A percentile compares a stretch with the other conserved stretches of the same genome.
These are phyloP conservation scores for Mormyrus iriodes DNA, from an alignment of 2,113 vertebrate genomes.

Conservation along the genomic window DNA sequence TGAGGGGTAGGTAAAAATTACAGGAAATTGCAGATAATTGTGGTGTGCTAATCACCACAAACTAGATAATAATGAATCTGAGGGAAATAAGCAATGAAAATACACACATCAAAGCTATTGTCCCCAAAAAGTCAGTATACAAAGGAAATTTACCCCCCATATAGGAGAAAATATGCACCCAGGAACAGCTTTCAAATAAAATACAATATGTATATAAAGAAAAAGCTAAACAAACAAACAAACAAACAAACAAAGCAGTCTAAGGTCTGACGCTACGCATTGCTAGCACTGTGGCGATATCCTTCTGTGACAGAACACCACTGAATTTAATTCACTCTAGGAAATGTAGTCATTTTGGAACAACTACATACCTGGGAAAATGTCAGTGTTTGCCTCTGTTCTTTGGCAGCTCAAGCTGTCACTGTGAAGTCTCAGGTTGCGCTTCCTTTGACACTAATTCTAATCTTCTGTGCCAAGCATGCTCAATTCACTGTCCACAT, in stretches of 20 bases:
- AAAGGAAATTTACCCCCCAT: not conserved
- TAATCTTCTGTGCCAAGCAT: conserved; percentile 48
- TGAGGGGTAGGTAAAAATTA: not conserved
- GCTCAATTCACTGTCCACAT: conserved; percentile 50
- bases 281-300: not conserved
- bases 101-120: not conserved
- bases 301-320: not conserved
- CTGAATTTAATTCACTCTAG: conserved; percentile 2
- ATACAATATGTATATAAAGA: not conserved
- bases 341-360: conserved; percentile 1
- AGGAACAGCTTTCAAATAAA: not conserved
- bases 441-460: conserved; percentile 50
- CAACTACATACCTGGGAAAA: conserved; percentile 6
- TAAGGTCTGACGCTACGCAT: conserved; percentile 1
- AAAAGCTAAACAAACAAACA: not conserved
- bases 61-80: not conserved
- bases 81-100: not conserved
- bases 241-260: not conserved
- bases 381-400: conserved; percentile 1
- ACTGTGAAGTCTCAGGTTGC: conserved; percentile 41
- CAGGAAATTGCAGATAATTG: not conserved
- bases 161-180: not conserved
- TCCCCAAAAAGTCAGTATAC: not conserved
- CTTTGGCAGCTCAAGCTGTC: conserved; percentile 6
- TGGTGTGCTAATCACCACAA: too few relatives aligned